Conservation (phyloP, 2,888 invertebrate species). For the Clunio marinus region DNA sequence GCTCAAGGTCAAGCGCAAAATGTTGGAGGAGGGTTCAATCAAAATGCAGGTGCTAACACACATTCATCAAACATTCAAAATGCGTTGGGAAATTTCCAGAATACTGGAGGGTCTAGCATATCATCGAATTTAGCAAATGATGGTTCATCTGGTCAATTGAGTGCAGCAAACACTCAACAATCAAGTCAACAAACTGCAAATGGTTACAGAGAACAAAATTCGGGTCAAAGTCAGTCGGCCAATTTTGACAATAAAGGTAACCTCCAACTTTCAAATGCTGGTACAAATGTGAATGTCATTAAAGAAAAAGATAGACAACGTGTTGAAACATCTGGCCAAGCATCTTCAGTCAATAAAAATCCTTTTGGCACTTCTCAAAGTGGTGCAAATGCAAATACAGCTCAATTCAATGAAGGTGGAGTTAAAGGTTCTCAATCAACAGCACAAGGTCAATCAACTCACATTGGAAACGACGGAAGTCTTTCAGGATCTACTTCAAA, state of each 20-base stretch:
- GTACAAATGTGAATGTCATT: conserved; percentile 44
- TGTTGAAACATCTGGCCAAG: conserved; percentile 45
- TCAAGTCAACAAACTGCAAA: conserved; percentile 43
- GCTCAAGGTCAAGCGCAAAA: conserved; percentile 39
- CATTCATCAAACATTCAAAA: conserved; percentile 43
- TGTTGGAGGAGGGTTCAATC: conserved; percentile 22
- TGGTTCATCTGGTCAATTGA: conserved; percentile 47
- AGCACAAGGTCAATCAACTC: conserved; percentile 47
- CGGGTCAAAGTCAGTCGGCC: conserved; percentile 48
- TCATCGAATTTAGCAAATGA: conserved; percentile 47
- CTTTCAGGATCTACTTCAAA: conserved; percentile 45
- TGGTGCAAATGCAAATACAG: conserved; percentile 46
- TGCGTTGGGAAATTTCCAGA: conserved; percentile 42
- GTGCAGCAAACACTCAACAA: conserved; percentile 48
- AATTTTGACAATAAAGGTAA: conserved; percentile 45
- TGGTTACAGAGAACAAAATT: conserved; percentile 44
- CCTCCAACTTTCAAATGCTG: conserved; percentile 47
- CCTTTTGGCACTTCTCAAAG: conserved; percentile 45
- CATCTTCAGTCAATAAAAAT: conserved; percentile 45
- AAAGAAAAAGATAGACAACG: conserved; percentile 42
- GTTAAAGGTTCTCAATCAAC: conserved; percentile 44
- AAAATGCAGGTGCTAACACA: conserved; percentile 44
- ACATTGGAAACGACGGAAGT: conserved; percentile 45
- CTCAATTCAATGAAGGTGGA: conserved; percentile 43
- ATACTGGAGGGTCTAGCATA: conserved; percentile 48